phyloP scores from a whole-genome alignment of 1,140 invertebrate genomes.

The Fopius arisanus region DNA sequence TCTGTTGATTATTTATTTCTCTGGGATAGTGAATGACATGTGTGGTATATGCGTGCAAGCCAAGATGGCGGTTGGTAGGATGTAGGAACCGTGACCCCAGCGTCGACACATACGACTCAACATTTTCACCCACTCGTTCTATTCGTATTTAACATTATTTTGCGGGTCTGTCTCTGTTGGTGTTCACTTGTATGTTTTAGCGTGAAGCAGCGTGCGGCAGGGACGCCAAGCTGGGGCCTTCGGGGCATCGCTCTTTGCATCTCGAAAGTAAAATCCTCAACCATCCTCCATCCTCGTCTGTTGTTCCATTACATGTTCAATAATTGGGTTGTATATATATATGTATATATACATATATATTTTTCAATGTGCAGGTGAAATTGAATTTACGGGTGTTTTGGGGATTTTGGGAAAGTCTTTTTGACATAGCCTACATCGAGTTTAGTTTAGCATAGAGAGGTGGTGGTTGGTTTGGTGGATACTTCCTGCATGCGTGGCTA shows the following conservation, averaged over 20 bases:
- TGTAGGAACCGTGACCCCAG: conserved; percentile 27
- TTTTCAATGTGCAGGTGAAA: too few species aligned
- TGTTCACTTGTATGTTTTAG: not conserved
- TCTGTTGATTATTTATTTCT: too few species aligned
- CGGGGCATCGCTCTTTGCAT: conserved; percentile 22
- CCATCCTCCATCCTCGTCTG: not conserved
- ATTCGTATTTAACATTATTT: too few species aligned
- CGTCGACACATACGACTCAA: not conserved
- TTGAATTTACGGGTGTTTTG: too few species aligned
- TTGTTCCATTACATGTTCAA: not conserved
- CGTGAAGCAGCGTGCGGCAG: not conserved
- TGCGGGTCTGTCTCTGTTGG: not conserved
- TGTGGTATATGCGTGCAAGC: not conserved
- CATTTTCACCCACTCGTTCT: not conserved
- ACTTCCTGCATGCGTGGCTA: conserved; percentile 39
- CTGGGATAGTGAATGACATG: not conserved
- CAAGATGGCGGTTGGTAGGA: conserved; percentile 27
- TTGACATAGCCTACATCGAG: not conserved
- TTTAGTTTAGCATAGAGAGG: conserved; percentile 16
- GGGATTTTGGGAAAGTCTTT: not conserved
- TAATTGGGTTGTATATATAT: not conserved
- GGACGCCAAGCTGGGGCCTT: conserved; percentile 2
- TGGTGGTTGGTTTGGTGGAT: conserved; percentile 34
- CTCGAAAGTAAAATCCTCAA: conserved; percentile 13
- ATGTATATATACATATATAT: not conserved